These are phyloP conservation scores for Acrocyrtus sp. DNA, from an alignment of 2,888 invertebrate genomes.

Conservation along the genomic window DNA sequence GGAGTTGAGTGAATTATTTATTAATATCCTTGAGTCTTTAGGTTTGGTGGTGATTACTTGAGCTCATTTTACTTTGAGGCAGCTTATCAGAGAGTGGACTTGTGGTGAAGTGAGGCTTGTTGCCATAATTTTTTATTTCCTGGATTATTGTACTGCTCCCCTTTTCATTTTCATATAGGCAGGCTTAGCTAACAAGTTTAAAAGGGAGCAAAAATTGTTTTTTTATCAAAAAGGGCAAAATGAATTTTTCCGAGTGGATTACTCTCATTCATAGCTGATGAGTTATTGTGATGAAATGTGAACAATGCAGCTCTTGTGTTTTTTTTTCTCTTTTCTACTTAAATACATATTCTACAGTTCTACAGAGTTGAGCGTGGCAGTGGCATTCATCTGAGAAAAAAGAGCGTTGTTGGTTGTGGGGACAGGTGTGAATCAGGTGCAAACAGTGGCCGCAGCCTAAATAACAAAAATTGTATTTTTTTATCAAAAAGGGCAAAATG, in stretches of 20 bases:
- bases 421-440: not conserved
- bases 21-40: not conserved
- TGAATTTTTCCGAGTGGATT: not conserved
- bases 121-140: not conserved
- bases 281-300: not conserved
- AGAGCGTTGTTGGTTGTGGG: not conserved
- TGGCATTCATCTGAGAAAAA: not conserved
- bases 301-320: not conserved
- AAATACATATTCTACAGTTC: no score
- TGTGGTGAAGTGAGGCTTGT: not conserved
- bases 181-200: not conserved
- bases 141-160: not conserved
- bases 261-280: not conserved
- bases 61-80: no score
- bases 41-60: not conserved
- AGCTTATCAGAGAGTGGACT: not conserved
- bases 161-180: no score
- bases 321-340: no score
- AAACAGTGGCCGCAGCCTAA: not conserved
- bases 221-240: not conserved
- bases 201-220: not conserved
- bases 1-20: not conserved
- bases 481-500: not conserved
- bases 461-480: not conserved
- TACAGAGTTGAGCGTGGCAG: not conserved